Base-by-base conservation (phyloP, 2,797 vertebrate species). In the Vespertilio murinus region DNA sequence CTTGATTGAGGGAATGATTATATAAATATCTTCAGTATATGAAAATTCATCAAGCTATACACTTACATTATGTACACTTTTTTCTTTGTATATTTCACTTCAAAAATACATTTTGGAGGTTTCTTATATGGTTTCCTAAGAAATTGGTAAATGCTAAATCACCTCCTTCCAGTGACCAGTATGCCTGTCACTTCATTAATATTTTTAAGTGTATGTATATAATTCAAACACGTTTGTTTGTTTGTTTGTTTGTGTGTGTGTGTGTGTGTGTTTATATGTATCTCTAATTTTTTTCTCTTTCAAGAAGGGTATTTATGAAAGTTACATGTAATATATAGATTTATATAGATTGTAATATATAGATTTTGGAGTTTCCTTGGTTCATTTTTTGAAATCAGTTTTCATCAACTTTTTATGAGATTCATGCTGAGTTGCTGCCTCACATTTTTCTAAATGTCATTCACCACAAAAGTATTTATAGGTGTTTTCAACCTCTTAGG, bases 381-480 rank as follows among this genome's bases (percentile, higher is more conserved):
- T 59, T 94, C 22, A 25, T 88, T 85, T 94, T 82, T 56, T 91
- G 38, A 70, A 61, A 49, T 67, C 33, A 17, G 23, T 64, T 88
- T 93, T 83, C 73, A 33, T 77, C 42, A 73, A 0, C 75, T 49
- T 59, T 90, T 70, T 52, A 79, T 93, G 61, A 95, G 47, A 61
- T 71, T 3, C 38, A 35, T 28, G 10, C 33, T 89, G 12, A 87
- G 30, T 73, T 84, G 23, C 84, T 71, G 33, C 56, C 33, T 89
- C 69, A 70, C 16, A n/a, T 49, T 78, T 93, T 81, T 71, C 52
- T 92, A 87, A 94, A 77, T 81, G 49, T 80, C 49, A 49, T 67
- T 92, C 56, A 88, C 92, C 67, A 93, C 54, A 81, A 30, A 93
- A 96, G 23, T 78, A 30, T 52, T 75, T 91, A 28, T 47, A 93